phyloP scores from a whole-genome alignment of 1,140 invertebrate species.

The Plectus sambesii region DNA sequence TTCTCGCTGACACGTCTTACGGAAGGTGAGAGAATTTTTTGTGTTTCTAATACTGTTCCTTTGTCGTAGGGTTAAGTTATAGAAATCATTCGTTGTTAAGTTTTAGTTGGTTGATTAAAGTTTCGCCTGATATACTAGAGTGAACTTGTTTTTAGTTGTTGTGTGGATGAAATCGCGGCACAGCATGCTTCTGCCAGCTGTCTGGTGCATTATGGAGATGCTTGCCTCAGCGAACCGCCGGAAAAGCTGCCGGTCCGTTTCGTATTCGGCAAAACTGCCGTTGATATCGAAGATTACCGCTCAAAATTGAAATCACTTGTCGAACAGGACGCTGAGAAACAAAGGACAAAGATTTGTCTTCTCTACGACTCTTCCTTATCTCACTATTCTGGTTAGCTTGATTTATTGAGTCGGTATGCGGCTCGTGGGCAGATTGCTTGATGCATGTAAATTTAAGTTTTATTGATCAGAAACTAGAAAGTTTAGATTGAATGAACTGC shows the following conservation, averaged over 20 bases:
- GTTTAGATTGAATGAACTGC: constrained; percentile 5
- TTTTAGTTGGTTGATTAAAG: no score
- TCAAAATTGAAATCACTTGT: constrained; percentile 11
- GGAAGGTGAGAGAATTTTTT: constrained; percentile 26
- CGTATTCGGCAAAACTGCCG: constrained; percentile 21
- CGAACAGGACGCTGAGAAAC: not conserved
- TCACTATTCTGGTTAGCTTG: constrained; percentile 14
- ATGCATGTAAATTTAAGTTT: not conserved
- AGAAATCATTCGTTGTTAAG: no score
- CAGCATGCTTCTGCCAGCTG: constrained; percentile 31
- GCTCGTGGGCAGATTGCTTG: constrained; percentile 1
- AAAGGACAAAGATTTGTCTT: constrained; percentile 15
- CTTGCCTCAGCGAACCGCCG: constrained; percentile 27
- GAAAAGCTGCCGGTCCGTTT: constrained; percentile 29
- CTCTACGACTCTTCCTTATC: constrained; percentile 24
- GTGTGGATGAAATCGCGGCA: constrained; percentile 35
- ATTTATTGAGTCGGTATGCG: not conserved
- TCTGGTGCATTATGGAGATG: constrained; percentile 35
- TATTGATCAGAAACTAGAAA: constrained; percentile 6
- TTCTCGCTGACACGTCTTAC: constrained; percentile 36
- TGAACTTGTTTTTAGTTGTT: constrained; percentile 29
- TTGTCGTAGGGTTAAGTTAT: not conserved
- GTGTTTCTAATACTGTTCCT: not conserved
- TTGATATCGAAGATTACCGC: constrained; percentile 21
- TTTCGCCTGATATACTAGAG: not conserved